These are phyloP conservation scores for Mionectes olivaceus DNA, from an alignment of 2,797 vertebrate species.

Conservation along the genomic window DNA sequence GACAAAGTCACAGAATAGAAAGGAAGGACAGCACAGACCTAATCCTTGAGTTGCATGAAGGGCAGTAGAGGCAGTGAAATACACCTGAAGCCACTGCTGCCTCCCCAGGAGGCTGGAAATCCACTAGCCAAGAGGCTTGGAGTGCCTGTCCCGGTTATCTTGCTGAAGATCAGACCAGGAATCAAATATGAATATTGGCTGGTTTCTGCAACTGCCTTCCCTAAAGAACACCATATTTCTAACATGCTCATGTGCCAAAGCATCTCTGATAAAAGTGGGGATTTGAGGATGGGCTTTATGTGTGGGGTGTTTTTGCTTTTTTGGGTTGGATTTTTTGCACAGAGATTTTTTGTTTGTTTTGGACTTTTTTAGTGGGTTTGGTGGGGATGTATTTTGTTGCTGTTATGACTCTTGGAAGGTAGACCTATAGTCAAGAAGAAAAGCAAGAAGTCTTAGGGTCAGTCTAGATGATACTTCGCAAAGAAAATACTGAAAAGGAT, in stretches of 20 bases:
- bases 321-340: rapidly evolving
- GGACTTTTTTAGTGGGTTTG: not conserved
- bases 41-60: not conserved
- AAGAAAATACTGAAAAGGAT: not conserved
- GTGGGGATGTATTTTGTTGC: not conserved
- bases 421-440: not conserved
- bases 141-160: not conserved
- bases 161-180: not conserved
- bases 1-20: not conserved
- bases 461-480: not conserved
- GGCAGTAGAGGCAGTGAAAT: not conserved
- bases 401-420: not conserved
- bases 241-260: not conserved
- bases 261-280: not conserved
- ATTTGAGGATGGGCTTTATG: not conserved
- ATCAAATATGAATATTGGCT: not conserved
- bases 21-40: not conserved
- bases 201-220: not conserved
- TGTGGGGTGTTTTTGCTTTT: not conserved
- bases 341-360: not conserved
- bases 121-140: not conserved
- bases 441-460: not conserved
- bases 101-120: not conserved
- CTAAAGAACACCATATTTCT: not conserved
- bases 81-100: not conserved